These are phyloP conservation scores for Aotus griseimembra DNA, from an alignment of 2,797 vertebrate genomes.

Conservation along the genomic window DNA sequence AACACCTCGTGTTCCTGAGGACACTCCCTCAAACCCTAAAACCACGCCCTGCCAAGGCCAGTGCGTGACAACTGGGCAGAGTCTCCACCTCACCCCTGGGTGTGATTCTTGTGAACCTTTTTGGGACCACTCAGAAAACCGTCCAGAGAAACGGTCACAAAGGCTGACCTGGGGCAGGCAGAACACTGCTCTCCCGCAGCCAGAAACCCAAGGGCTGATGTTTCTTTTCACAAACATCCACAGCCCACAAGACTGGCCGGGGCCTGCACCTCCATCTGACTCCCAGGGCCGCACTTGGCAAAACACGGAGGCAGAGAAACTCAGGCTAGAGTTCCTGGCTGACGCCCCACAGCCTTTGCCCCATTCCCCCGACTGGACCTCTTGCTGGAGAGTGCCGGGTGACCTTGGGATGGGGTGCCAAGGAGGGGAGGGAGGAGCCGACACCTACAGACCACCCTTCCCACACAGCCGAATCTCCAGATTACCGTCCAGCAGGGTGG, in stretches of 20 bases:
- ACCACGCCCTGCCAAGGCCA: neutral
- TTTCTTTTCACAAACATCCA: neutral
- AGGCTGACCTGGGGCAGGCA: neutral
- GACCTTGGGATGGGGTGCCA: neutral
- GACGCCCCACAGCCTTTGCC: neutral
- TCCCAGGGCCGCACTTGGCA: neutral
- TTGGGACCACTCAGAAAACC: neutral
- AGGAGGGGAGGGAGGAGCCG: neutral
- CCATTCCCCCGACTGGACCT: neutral
- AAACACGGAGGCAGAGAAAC: neutral
- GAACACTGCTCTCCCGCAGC: neutral
- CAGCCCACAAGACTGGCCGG: accelerated
- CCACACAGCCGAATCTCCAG: accelerated
- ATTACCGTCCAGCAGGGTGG: neutral
- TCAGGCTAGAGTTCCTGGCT: neutral
- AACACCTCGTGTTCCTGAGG: neutral
- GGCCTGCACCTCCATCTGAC: neutral
- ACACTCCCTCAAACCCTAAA: neutral
- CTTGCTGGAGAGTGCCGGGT: neutral
- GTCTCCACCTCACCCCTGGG: neutral
- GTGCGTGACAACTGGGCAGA: neutral
- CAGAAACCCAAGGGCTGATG: neutral
- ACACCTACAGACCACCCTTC: neutral
- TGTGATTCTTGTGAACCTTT: neutral
- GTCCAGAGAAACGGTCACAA: neutral